phyloP scores from a whole-genome alignment of 64 coral and sea anemone species.

The Astreopora myriophthalma region DNA sequence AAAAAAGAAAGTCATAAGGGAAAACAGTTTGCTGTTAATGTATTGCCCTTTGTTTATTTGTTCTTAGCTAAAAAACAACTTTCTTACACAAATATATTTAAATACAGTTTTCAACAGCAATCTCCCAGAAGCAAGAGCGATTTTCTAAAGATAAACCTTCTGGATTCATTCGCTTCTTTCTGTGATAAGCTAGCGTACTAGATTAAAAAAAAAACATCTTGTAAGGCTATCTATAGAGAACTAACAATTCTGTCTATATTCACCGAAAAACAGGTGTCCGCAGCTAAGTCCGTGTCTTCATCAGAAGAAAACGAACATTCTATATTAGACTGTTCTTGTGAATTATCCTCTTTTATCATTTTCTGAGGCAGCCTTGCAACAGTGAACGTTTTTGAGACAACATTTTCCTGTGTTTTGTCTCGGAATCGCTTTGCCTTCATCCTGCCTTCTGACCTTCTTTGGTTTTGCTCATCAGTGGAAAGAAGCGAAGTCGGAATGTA shows the following conservation, averaged over 20 bases:
- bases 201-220: not conserved
- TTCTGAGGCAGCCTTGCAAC: not conserved
- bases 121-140: not conserved
- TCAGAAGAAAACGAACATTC: not conserved
- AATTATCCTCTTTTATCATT: not conserved
- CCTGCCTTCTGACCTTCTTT: not conserved
- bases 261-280: not conserved
- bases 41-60: not conserved
- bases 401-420: not conserved
- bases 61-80: not conserved
- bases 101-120: not conserved
- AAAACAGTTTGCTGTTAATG: no score
- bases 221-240: not conserved
- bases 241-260: not conserved
- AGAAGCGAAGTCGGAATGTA: not conserved
- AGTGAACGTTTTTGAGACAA: not conserved
- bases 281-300: not conserved
- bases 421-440: not conserved
- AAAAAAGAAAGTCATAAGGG: no score
- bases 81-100: not conserved
- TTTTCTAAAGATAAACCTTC: not conserved
- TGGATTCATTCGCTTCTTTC: not conserved
- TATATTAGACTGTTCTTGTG: not conserved
- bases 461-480: not conserved
- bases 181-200: not conserved